Percentiles rank a stretch among this genome's conserved stretches.
phyloP scores from a whole-genome alignment of 2,113 vertebrate genomes.

The Hypocryptadius cinnamomeus region DNA sequence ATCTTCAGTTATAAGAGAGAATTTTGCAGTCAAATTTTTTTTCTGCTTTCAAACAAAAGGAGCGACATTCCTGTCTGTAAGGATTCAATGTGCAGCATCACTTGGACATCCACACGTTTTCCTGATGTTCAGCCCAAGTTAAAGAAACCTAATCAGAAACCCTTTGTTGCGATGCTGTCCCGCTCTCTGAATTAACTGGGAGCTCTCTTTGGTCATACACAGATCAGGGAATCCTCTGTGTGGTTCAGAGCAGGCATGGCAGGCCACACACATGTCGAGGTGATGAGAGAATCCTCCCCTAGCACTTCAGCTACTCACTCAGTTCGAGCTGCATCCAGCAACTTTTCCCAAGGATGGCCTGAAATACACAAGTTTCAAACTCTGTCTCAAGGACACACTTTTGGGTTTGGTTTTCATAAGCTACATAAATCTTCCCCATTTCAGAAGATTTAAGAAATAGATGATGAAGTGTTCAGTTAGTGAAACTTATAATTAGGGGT shows the following conservation, averaged over 20 bases:
- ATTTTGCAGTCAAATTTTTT: neutral
- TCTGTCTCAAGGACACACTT: neutral
- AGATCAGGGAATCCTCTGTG: neutral
- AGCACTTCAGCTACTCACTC: neutral
- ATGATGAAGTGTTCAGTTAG: neutral
- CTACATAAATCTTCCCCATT: neutral
- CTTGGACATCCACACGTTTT: neutral
- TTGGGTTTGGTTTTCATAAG: neutral
- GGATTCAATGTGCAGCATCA: neutral
- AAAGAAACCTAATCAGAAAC: neutral
- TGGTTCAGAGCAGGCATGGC: accelerated
- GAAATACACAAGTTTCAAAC: neutral
- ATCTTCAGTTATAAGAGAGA: neutral
- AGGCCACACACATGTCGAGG: accelerated
- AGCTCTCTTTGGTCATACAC: neutral
- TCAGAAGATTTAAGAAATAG: neutral
- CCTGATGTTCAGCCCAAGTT: neutral
- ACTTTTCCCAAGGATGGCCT: neutral
- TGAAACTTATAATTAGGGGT: neutral
- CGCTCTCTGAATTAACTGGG: neutral
- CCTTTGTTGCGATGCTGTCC: neutral
- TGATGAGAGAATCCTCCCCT: neutral
- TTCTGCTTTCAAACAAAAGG: neutral
- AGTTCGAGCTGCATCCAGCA: neutral
- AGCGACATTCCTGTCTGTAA: neutral